Conservation (phyloP, 2,113 vertebrate genomes). For the Colossoma macropomum region DNA sequence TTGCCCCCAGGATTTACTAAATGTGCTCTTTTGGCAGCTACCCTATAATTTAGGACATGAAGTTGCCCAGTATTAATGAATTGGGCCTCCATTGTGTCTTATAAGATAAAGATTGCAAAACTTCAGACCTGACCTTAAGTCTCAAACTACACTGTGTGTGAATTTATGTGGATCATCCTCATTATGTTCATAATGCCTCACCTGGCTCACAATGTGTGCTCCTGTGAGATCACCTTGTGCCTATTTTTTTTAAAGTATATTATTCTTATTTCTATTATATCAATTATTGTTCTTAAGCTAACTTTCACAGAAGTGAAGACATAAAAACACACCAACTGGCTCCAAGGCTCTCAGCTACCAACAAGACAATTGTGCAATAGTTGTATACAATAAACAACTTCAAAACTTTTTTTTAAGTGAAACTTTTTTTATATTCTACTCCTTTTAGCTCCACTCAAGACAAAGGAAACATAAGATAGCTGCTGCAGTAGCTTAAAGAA, state of each 20-base stretch:
- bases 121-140: slow-evolving; percentile 17
- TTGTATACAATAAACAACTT: not conserved
- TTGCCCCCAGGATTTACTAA: not conserved
- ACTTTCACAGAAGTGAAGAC: not conserved
- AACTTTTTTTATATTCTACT: not conserved
- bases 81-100: not conserved
- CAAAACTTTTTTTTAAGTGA: not conserved
- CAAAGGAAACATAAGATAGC: not conserved
- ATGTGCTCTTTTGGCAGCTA: not conserved
- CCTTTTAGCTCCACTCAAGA: not conserved
- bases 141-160: slow-evolving; percentile 10
- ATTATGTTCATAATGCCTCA: slow-evolving; percentile 5
- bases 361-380: not conserved
- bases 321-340: not conserved
- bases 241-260: slow-evolving; percentile 1
- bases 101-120: not conserved
- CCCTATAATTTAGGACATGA: not conserved
- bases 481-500: not conserved
- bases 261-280: not conserved
- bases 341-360: not conserved
- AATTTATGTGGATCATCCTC: slow-evolving; percentile 18
- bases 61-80: slow-evolving; percentile 5
- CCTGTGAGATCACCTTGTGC: slow-evolving; percentile 5
- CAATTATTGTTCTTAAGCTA: not conserved
- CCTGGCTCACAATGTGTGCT: not conserved